Conservation (phyloP, 2,797 vertebrate genomes). For the Siniperca scherzeri region DNA sequence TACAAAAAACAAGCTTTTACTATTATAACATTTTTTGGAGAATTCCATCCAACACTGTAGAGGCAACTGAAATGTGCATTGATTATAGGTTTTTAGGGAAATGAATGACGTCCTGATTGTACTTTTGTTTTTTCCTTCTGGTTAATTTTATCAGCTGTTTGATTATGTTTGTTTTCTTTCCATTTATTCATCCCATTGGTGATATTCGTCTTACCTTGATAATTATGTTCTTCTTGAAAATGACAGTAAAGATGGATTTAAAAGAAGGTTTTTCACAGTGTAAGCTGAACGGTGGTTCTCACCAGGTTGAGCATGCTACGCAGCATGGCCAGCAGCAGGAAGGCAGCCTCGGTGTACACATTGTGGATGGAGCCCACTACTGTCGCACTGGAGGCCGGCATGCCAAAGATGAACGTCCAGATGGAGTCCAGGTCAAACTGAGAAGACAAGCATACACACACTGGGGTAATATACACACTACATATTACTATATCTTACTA, state of each 20-base stretch:
- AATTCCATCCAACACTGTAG: not conserved
- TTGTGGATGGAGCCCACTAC: constrained; percentile 94
- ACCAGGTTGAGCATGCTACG: constrained; percentile 99
- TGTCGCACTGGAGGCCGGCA: constrained; percentile 94
- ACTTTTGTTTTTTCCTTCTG: not conserved
- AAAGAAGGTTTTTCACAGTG: not conserved
- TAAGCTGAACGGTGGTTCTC: constrained; percentile 62
- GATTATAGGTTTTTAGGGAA: not conserved
- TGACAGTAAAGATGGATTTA: not conserved
- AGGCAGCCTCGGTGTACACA: constrained; percentile 95
- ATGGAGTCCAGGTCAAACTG: constrained; percentile 99
- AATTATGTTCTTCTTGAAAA: not conserved
- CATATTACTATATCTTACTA: too few species aligned
- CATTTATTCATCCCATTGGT: not conserved
- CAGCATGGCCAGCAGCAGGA: constrained; percentile 96
- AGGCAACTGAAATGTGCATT: not conserved
- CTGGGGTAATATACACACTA: constrained; percentile 50
- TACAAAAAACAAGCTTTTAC: not conserved
- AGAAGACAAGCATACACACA: constrained; percentile 49
- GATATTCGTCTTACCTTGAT: not conserved
- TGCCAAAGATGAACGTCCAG: constrained; percentile 98
- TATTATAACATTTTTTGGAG: not conserved
- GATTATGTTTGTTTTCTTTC: not conserved
- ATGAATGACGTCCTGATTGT: too few species aligned
- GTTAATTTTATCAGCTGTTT: not conserved